Evolutionary conservation across 2,113 vertebrate species (phyloP), one percentile per base, ranked within the genome.

Genomic region (Phyllostomus hastatus): DNA sequence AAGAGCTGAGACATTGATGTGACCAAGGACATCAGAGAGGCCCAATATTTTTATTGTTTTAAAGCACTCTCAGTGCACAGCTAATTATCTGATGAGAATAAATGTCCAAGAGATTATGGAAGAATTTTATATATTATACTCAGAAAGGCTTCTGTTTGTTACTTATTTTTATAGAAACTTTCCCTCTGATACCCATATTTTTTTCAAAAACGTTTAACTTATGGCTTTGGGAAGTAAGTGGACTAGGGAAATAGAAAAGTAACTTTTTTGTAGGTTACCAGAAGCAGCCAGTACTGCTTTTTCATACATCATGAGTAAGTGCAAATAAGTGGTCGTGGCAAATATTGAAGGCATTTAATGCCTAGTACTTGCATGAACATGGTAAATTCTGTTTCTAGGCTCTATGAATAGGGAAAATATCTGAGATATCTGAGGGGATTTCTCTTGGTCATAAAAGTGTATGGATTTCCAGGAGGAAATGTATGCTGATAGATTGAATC

Each of bases 281-380:
- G n/a, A 12, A 70, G 7, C 10, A 82, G n/a, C 24, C 31, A 76
- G 67, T 76, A 66, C 31, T 54, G 26, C 16, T 78, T 90, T 35
- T 54, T 81, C 46, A 54, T 57, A 48, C 73, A 10, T n/a, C 28
- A 43, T n/a, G 12, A 59, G 28, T 6, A 2, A 70, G 19, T 28
- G 24, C 35, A 59, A 86, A 86, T 48, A 52, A 73, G 52, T 57
- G 72, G 19, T 67, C 81, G 33, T 69, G 20, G 22, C 33, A 86
- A 52, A 94, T 76, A 24, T 14, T 52, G 9, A 72, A 75, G 75
- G 96, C 35, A 80, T 0, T 41, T 89, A 90, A 11, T 50, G 28
- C 54, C 80, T 35, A 54, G 43, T 76, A 85, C 83, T 72, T 93
- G 24, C 88, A 97, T 59, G 26, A 72, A 83, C 94, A 20, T 78